Base-by-base conservation (phyloP, 2,888 invertebrate genomes). In the Sesia bembeciformis region DNA sequence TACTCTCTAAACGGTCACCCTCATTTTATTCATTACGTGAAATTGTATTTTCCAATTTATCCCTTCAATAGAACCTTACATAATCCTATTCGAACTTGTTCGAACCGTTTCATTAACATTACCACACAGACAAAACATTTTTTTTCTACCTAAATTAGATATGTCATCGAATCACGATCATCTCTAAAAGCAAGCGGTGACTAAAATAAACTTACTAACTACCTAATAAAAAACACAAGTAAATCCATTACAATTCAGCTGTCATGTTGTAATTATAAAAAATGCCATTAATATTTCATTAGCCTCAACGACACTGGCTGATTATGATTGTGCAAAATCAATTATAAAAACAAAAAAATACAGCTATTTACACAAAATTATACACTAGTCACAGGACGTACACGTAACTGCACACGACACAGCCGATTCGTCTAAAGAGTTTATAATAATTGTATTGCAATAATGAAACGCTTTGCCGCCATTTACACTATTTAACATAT, bases 401-500 rank as follows among this genome's bases (percentile, higher is more conserved):
- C 82, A 85, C 74, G 77, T 63, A 68, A 74, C 69, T 80, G 77
- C 81, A 81, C 84, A 84, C 80, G 87, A 88, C 88, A 89, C 88
- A 87, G 87, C 87, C 87, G 88, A 87, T 86, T 87, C 85, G 84
- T 84, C 83, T 82, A 84, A 74, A 72, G 67, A 72, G 70, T 77
- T 78, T 73, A 77, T 38, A 46, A 53, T 50, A 54, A 39, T 23
- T 50, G 50, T 84, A 84, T 84, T 82, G 86, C 82, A 79, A 77
- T 83, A 78, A 79, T 81, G 81, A 84, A 84, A 83, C 74, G 74
- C 71, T 71, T 81, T 75, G 78, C 81, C 86, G 84, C 78, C 80
- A 77, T 83, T 80, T 84, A 86, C 82, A 84, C 88, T 88, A 89
- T 84, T 77, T 86, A 86, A 85, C 78, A 81, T 86, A 85, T 84